Evolutionary conservation across 2,797 vertebrate species (phyloP).

Genomic region (Acanthurus lineatus): DNA sequence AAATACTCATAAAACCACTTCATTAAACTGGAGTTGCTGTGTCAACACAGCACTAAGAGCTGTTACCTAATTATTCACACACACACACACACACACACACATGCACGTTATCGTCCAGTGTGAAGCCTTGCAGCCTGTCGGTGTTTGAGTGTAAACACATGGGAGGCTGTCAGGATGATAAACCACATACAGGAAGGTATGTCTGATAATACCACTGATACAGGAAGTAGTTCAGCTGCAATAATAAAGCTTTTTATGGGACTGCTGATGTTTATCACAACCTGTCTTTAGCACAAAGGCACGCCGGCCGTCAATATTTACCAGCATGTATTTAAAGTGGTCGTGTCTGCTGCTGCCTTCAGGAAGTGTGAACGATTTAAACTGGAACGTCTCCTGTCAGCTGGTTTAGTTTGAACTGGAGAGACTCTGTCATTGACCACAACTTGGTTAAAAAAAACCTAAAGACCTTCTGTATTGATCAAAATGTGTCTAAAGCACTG

Average conservation of each 20-base stretch:
- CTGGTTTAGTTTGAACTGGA: background rate
- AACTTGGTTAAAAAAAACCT: background rate
- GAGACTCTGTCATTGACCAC: background rate
- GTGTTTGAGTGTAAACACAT: constrained; percentile 15
- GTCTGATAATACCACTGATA: constrained; percentile 26
- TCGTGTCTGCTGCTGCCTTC: background rate
- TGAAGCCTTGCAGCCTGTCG: background rate
- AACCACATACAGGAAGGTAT: constrained; percentile 36
- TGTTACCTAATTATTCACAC: constrained; percentile 45
- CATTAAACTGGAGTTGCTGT: constrained; percentile 65
- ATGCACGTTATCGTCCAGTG: constrained; percentile 2
- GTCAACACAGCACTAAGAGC: constrained; percentile 55
- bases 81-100: constrained; percentile 15
- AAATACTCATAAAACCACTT: constrained; percentile 58
- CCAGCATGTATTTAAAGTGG: background rate
- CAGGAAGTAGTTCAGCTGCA: constrained; percentile 69
- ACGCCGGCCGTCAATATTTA: constrained; percentile 27
- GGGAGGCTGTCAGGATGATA: constrained; percentile 32
- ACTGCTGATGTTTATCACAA: constrained; percentile 31
- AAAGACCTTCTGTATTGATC: background rate
- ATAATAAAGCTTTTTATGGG: constrained; percentile 46
- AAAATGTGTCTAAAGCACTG: background rate
- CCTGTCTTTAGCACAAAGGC: background rate
- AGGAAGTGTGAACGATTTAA: background rate
- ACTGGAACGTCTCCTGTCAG: background rate